These are phyloP conservation scores for Troides helena DNA, from an alignment of 2,888 invertebrate species.

Conservation along the genomic window DNA sequence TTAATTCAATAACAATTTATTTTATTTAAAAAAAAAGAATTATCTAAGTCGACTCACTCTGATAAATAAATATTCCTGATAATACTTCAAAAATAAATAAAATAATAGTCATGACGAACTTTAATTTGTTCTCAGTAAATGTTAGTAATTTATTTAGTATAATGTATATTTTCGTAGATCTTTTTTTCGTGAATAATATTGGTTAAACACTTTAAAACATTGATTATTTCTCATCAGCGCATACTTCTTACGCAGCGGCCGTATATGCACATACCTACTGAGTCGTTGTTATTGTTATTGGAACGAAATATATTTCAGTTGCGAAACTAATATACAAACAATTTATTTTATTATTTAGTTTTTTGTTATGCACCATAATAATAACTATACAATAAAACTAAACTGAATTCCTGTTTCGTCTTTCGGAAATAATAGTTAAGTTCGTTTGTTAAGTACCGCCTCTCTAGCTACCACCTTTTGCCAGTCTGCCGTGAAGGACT, in stretches of 20 bases:
- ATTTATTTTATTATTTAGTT: slow-evolving; percentile 13
- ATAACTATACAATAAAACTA: background rate
- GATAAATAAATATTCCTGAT: too few species aligned
- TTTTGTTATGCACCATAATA: background rate
- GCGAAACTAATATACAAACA: slow-evolving; percentile 18
- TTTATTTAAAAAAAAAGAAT: too few species aligned
- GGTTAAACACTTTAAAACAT: background rate
- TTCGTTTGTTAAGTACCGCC: too few species aligned
- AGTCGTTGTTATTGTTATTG: slow-evolving; percentile 28
- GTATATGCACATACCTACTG: slow-evolving; percentile 18
- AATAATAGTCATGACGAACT: too few species aligned
- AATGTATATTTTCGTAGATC: background rate
- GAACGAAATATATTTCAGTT: slow-evolving; percentile 22
- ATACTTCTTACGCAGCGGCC: slow-evolving; percentile 7
- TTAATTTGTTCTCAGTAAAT: too few species aligned
- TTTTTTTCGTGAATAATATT: slow-evolving; percentile 5
- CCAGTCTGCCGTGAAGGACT: too few species aligned
- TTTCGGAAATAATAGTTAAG: too few species aligned
- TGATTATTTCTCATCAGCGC: background rate
- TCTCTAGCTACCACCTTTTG: too few species aligned
- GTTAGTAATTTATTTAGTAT: too few species aligned
- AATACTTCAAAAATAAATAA: too few species aligned
- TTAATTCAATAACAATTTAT: background rate
- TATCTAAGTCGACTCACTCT: too few species aligned
- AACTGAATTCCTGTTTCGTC: background rate